Evolutionary conservation across 2,113 vertebrate species (phyloP).

Genomic region (Upupa epops): DNA sequence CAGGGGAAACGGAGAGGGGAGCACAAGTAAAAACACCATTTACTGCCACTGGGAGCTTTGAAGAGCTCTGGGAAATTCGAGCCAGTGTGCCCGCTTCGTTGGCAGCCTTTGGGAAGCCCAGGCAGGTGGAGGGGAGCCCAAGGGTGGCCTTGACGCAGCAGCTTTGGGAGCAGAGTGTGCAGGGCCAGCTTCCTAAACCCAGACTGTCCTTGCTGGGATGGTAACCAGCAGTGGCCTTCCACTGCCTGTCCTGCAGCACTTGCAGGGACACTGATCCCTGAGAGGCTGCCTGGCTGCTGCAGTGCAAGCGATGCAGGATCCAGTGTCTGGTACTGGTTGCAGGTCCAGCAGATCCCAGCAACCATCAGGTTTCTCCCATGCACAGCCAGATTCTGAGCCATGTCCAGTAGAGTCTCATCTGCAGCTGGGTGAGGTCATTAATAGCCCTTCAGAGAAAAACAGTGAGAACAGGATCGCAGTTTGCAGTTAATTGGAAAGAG

Average conservation of each 20-base stretch:
- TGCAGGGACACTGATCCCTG: neutral
- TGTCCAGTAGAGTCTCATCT: neutral
- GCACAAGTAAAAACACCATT: neutral
- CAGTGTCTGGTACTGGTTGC: no score
- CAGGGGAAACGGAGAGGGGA: neutral
- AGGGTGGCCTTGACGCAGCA: neutral
- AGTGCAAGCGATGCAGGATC: neutral
- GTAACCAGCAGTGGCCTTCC: neutral
- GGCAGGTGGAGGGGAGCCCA: neutral
- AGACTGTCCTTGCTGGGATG: accelerated
- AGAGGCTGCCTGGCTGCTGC: neutral
- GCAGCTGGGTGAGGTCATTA: neutral
- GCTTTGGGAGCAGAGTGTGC: neutral
- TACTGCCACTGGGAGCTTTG: neutral
- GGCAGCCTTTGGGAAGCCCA: neutral
- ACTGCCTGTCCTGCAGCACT: neutral
- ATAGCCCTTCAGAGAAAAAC: neutral
- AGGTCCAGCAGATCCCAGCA: neutral
- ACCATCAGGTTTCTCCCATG: neutral
- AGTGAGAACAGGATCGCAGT: neutral
- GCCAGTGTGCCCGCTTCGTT: neutral
- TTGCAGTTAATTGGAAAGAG: neutral
- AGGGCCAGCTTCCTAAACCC: neutral
- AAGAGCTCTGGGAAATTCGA: constrained; percentile 3
- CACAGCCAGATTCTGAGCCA: neutral